A percentile compares a stretch with the other conserved stretches of the same genome.
These are phyloP conservation scores for Alloplasta piceator DNA, from an alignment of 2,888 invertebrate species.

Conservation along the genomic window DNA sequence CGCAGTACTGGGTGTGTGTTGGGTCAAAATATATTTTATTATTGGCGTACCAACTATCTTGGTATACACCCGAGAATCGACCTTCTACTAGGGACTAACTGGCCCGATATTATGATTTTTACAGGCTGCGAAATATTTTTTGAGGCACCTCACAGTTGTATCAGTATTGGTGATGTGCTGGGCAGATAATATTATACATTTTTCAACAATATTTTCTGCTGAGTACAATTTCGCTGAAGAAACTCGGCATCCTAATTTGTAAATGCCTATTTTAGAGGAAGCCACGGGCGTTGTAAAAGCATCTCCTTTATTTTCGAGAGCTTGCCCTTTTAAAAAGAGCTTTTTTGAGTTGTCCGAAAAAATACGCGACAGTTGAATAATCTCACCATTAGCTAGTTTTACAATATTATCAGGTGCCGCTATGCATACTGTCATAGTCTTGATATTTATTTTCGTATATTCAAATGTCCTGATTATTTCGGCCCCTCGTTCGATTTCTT, in stretches of 20 bases:
- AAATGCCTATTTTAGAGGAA: constrained; percentile 44
- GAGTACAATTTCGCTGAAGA: constrained; percentile 22
- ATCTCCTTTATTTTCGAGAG: constrained; percentile 34
- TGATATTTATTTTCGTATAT: constrained; percentile 41
- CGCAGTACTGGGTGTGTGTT: too few relatives aligned
- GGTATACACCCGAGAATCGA: too few relatives aligned
- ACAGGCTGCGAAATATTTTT: too few relatives aligned
- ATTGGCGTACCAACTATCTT: too few relatives aligned
- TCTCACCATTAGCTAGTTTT: constrained; percentile 42
- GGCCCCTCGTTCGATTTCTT: constrained; percentile 5
- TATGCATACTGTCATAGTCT: constrained; percentile 39
- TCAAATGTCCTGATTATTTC: constrained; percentile 10
- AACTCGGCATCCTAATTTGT: constrained; percentile 22
- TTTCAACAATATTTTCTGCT: constrained; percentile 26
- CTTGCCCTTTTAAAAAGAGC: constrained; percentile 31
- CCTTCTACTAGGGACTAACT: too few relatives aligned
- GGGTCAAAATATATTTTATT: too few relatives aligned
- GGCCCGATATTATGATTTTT: too few relatives aligned
- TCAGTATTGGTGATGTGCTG: too few relatives aligned
- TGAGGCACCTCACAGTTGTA: too few relatives aligned
- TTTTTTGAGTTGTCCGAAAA: constrained; percentile 5
- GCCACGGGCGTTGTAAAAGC: constrained; percentile 43
- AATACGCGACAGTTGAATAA: constrained; percentile 35
- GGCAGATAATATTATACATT: constrained; percentile 37
- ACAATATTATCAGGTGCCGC: constrained; percentile 51